phyloP scores from a whole-genome alignment of 2,888 invertebrate genomes.

The Macrophya alboannulata region DNA sequence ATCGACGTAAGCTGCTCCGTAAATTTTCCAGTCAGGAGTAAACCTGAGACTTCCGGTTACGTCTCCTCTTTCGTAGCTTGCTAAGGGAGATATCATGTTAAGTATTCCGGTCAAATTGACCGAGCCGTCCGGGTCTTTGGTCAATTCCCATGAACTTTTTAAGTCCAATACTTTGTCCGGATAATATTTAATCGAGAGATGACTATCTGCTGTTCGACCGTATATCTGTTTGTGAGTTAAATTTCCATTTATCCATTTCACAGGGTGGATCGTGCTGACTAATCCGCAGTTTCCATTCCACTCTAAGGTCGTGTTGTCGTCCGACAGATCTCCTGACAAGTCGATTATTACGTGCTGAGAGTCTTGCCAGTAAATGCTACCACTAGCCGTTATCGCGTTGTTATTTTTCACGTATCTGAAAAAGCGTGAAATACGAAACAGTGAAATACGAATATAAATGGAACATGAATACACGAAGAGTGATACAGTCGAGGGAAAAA shows the following conservation, averaged over 20 bases:
- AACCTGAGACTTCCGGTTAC: conserved; percentile 86
- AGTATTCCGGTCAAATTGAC: conserved; percentile 86
- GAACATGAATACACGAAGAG: too few relatives aligned
- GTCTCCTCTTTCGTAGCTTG: conserved; percentile 85
- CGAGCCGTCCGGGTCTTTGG: conserved; percentile 81
- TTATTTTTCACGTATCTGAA: conserved; percentile 81
- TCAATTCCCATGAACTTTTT: conserved; percentile 87
- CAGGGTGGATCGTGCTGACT: conserved; percentile 83
- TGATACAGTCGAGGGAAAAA: too few relatives aligned
- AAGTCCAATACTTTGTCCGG: conserved; percentile 86
- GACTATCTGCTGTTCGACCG: conserved; percentile 80
- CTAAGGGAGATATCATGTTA: conserved; percentile 85
- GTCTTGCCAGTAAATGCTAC: conserved; percentile 84
- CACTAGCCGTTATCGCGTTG: conserved; percentile 81
- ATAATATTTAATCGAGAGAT: conserved; percentile 82
- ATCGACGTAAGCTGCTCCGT: conserved; percentile 87
- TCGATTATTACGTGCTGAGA: conserved; percentile 83
- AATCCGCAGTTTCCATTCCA: conserved; percentile 80
- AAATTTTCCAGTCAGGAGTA: conserved; percentile 84
- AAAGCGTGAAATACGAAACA: background rate
- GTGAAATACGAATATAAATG: background rate
- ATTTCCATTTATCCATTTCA: conserved; percentile 83
- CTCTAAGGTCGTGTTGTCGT: conserved; percentile 79
- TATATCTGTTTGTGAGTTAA: conserved; percentile 82
- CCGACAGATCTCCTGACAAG: conserved; percentile 81